Evolutionary conservation across 2,797 vertebrate species (phyloP), one percentile per base, ranked within the genome.

Genomic region (Neosilurus hyrtlii): DNA sequence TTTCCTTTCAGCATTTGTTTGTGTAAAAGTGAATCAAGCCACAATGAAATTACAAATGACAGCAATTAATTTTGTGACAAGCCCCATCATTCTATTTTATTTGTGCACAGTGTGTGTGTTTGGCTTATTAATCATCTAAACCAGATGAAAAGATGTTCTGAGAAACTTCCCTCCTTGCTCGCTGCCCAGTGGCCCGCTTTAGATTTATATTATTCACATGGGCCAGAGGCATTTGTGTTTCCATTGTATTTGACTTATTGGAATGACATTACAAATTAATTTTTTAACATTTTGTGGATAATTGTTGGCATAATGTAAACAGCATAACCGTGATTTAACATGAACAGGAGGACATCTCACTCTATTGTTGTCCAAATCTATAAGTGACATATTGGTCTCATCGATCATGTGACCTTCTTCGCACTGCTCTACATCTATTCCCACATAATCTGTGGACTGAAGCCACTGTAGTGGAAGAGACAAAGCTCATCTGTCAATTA

Each of bases 401-500:
- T 30, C 68, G 57, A 82, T 88, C 84, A 70, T 72, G 62, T n/a
- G 74, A 88, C 81, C 83, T 68, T 51, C 26, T 61, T 80, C 74
- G 20, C 57, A 63, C 37, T 77, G 35, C 37, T 59, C 63, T 63
- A 62, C 57, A 82, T 77, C 82, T 57, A 86, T 91, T 89, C 86
- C 81, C 88, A 90, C 89, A 88, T 92, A 86, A 80, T 89, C 85
- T 90, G 88, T 84, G 77, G 84, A 89, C 88, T 91, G 85, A 87
- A 92, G 90, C 90, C 89, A 87, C 91, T 89, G 91, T 90, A 86
- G 87, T 89, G 89, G 90, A 93, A 93, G 88, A 88, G 91, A 89
- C 91, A 87, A 86, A 92, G 91, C 90, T 92, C 92, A 91, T 94
- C 91, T 93, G 92, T 94, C 93, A 93, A 92, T 94, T 94, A 92